Base-by-base conservation (phyloP, 2,888 invertebrate genomes). In the Lasioglossum vierecki region DNA sequence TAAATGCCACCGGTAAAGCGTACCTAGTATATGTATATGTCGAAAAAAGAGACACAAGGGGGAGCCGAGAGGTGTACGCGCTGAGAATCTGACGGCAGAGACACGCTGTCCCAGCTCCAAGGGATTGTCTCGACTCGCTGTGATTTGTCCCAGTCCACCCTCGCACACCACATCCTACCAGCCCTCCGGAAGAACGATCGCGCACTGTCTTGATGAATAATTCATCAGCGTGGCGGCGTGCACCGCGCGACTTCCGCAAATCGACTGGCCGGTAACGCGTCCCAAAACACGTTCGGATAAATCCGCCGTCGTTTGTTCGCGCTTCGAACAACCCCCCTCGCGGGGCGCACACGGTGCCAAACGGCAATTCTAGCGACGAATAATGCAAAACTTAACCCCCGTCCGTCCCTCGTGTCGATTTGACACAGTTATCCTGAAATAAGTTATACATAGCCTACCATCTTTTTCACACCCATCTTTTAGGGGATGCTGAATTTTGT, bases 151-250 rank as follows among this genome's bases (percentile, higher is more conserved):
- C 66, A 63, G 76, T 73, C 70, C n/a, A 80, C 77, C 72, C 68
- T 22, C 68, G 15, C 68, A 8, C 41, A 4, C 70, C 70, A 1
- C 22, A 22, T 68, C 39, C 35, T 22, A 39, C 68, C 15, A 39
- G 8, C 68, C 68, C 22, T 22, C 41, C 13, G 74, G 78, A 84
- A 83, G 89, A 78, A 80, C 86, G 89, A 89, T 88, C 83, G 82
- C 76, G 70, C 86, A 60, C 72, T 68, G 82, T 86, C 89, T 84
- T 76, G 85, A 82, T 90, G 91, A 90, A 90, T 90, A 88, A 90
- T 90, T 90, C 90, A 90, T 87, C 91, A 79, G 81, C 80, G 73
- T 73, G 70, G 75, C 89, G 70, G 85, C 79, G 81, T 78, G 83
- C 76, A 85, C 84, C 81, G 84, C 79, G 81, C 77, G 79, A 82